Percentiles rank a stretch among this genome's conserved stretches.
Conservation (phyloP, 2,888 invertebrate species). For the Pristionchus arcanus region DNA sequence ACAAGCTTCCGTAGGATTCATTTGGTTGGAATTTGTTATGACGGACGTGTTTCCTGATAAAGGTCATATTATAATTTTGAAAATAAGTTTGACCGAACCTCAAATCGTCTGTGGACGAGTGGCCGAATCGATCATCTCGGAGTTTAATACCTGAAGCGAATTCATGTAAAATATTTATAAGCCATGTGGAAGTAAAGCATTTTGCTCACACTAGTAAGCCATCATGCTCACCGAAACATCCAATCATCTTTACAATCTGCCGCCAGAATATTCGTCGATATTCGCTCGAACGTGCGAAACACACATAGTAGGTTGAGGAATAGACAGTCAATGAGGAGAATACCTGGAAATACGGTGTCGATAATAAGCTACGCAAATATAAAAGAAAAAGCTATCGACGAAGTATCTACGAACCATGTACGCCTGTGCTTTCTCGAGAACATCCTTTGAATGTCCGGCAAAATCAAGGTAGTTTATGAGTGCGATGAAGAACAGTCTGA, state of each 20-base stretch:
- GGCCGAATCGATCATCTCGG: neutral
- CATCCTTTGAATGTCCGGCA: neutral
- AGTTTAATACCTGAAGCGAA: neutral
- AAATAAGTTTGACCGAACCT: neutral
- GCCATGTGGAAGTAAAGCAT: neutral
- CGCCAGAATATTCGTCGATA: conserved; percentile 48
- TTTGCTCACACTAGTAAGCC: no score
- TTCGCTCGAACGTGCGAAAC: conserved; percentile 15
- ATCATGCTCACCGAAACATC: neutral
- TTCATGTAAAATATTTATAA: neutral
- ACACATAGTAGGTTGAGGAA: conserved; percentile 37
- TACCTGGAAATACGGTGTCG: neutral
- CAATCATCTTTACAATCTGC: neutral
- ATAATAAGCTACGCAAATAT: no score
- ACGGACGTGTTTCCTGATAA: neutral
- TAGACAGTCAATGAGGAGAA: conserved; percentile 14
- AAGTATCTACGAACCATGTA: conserved; percentile 6
- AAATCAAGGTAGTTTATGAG: neutral
- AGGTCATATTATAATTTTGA: neutral
- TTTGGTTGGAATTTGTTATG: neutral
- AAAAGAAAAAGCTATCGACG: no score
- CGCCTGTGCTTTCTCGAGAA: conserved; percentile 8
- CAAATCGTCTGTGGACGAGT: neutral
- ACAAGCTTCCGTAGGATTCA: neutral
- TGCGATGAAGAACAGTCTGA: neutral